phyloP scores from a whole-genome alignment of 2,888 invertebrate genomes.

The Helobdella robusta region DNA sequence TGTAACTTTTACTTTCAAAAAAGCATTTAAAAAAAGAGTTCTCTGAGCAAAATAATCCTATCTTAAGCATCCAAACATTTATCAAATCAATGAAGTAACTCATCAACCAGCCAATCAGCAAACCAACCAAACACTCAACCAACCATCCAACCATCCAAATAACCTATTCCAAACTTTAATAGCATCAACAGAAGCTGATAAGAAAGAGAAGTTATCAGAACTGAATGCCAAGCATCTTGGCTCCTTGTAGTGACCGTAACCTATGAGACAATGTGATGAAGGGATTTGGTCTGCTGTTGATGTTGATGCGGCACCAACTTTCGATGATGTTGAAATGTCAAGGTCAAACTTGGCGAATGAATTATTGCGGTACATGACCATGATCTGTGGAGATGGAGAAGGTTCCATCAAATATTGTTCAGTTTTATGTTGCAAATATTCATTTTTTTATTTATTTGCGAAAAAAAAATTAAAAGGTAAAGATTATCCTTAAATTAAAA shows the following conservation, averaged over 20 bases:
- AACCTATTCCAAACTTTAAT: constrained; percentile 88
- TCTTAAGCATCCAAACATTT: too few relatives aligned
- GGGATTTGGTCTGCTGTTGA: not conserved
- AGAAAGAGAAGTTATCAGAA: constrained; percentile 75
- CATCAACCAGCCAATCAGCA: too few relatives aligned
- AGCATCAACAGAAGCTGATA: constrained; percentile 75
- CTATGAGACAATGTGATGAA: not conserved
- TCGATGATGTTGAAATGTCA: too few relatives aligned
- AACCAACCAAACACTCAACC: too few relatives aligned
- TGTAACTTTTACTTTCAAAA: too few relatives aligned
- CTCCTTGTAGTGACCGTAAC: constrained; percentile 17
- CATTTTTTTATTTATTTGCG: not conserved
- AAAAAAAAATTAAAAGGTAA: not conserved
- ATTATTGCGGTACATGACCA: constrained; percentile 18
- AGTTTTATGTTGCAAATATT: not conserved
- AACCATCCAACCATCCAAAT: not conserved
- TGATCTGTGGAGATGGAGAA: not conserved
- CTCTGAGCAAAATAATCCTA: too few relatives aligned
- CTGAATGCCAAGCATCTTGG: constrained; percentile 58
- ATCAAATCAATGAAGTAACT: too few relatives aligned
- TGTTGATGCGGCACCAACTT: too few relatives aligned
- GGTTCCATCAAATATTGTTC: not conserved
- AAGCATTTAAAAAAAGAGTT: too few relatives aligned
- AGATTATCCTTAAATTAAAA: not conserved
- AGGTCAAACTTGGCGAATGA: not conserved